These are phyloP conservation scores for Leptinotarsa lineolata DNA, from an alignment of 1,140 invertebrate genomes.

Conservation along the genomic window DNA sequence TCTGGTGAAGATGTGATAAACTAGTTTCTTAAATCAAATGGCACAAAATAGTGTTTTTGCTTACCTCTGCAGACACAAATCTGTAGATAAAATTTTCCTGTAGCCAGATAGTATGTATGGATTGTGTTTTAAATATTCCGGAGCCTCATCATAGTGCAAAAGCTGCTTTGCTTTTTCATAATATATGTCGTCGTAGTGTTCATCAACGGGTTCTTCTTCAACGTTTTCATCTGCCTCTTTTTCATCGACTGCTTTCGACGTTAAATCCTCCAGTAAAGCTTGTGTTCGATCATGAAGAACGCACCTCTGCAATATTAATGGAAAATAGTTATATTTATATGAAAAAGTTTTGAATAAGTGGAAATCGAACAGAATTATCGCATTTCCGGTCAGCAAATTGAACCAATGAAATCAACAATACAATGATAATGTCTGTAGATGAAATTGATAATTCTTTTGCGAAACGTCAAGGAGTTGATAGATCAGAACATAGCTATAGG, in stretches of 20 bases:
- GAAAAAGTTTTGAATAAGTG: background rate
- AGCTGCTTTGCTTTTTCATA: constrained; percentile 58
- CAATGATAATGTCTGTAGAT: too few relatives aligned
- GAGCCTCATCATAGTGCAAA: constrained; percentile 68
- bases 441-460: too few relatives aligned
- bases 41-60: too few relatives aligned
- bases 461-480: too few relatives aligned
- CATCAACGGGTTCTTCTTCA: constrained; percentile 17
- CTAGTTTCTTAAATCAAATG: too few relatives aligned
- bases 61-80: constrained; percentile 86
- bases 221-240: constrained; percentile 26
- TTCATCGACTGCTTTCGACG: background rate
- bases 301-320: constrained; percentile 7
- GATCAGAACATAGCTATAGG: too few relatives aligned
- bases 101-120: constrained; percentile 72
- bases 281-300: constrained; percentile 36
- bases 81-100: constrained; percentile 77
- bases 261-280: constrained; percentile 41
- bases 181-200: constrained; percentile 43
- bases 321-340: background rate
- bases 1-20: too few relatives aligned
- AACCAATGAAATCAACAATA: too few relatives aligned
- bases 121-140: constrained; percentile 73
- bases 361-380: too few relatives aligned
- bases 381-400: too few relatives aligned